Conservation (phyloP, 2,797 vertebrate species). For the Platalea minor region DNA sequence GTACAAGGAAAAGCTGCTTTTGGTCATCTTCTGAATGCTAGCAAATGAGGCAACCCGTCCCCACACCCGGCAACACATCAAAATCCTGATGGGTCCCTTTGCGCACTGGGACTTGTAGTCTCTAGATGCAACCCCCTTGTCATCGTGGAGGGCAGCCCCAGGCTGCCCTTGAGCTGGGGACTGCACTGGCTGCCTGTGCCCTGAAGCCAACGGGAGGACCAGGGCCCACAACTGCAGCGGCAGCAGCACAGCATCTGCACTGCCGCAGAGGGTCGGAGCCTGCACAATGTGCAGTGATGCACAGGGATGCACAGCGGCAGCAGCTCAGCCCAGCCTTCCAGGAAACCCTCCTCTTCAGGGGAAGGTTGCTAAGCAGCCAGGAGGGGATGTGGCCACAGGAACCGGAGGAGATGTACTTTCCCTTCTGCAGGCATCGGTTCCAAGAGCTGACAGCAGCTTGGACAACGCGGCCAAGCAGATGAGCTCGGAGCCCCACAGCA, state of each 20-base stretch:
- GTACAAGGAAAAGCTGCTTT: neutral
- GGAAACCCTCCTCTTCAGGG: conserved; percentile 45
- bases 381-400: conserved; percentile 57
- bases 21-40: neutral
- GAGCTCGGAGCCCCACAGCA: rapidly evolving
- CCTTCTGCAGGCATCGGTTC: conserved; percentile 44
- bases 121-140: neutral
- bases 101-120: neutral
- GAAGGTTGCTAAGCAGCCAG: conserved; percentile 80
- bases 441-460: conserved; percentile 5
- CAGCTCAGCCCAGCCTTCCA: conserved; percentile 52
- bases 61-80: neutral
- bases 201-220: neutral
- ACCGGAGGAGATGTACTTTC: conserved; percentile 51
- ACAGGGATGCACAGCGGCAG: neutral
- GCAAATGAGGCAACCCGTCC: neutral
- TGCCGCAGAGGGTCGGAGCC: neutral
- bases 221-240: neutral
- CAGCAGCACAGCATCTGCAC: neutral
- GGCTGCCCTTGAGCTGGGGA: neutral
- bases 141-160: neutral
- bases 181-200: neutral
- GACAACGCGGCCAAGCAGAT: neutral
- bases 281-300: neutral
- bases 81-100: neutral